Evolutionary conservation across 2,888 invertebrate genomes (phyloP), one percentile per base, ranked within the genome.

Genomic region (Cephonodes hylas): DNA sequence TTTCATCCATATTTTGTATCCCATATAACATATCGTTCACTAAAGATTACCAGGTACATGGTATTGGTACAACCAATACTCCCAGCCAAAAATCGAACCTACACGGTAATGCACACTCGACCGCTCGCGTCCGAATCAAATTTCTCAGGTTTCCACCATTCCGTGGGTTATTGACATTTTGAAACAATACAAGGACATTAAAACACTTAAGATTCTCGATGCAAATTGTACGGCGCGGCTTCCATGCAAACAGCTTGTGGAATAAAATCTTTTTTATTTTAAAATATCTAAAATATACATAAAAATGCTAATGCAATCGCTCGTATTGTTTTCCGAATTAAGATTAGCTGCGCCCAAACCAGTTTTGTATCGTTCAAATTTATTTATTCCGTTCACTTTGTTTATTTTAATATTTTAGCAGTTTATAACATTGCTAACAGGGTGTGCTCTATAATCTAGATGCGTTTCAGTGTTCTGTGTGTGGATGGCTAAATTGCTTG

Each of bases 181-280:
- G 46, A 53, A 25, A 57, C 48, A 44, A 10, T n/a, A 44, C 61
- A 61, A 61, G 61, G 61, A 45, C 61, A 45, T 15, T 13, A 18
- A 23, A 57, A 34, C 22, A 27, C 27, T 61, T 61, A 61, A 61
- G 25, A 61, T 61, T 61, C 61, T 20, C 25, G 31, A 61, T 57
- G 61, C 57, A 61, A 61, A 57, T 61, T 20, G 22, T 34, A 46
- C 25, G 15, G 23, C 45, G 22, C 46, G 42, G 38, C 23, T 13
- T 10, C 58, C 57, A 61, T 61, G 45, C 58, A 58, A 58, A 58
- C 34, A 38, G 45, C 58, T 48, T 60, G 60, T 2, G 48, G 53
- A 60, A 1, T 48, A 48, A 53, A 10, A 18, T 31, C 22, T 53
- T 53, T 53, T 53, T 53, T 31, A 53, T 53, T 53, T 53, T 31